Percentiles rank a stretch among this genome's conserved stretches.
These are phyloP conservation scores for Endotricha flammealis DNA, from an alignment of 2,888 invertebrate genomes.

Conservation along the genomic window DNA sequence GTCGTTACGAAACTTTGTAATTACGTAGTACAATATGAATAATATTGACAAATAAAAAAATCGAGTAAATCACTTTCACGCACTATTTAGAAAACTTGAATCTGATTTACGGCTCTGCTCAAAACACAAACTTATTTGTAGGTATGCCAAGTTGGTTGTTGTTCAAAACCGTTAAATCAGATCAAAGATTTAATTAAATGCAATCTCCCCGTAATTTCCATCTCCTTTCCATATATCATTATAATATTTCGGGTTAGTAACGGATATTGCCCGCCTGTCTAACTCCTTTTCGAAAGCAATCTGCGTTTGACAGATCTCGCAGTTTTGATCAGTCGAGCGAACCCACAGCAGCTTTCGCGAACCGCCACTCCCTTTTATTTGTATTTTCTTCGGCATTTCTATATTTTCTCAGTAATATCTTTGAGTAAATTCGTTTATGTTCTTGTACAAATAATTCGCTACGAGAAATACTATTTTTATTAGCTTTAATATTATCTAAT, in stretches of 20 bases:
- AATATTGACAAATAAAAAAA: too few species aligned
- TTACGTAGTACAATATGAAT: too few species aligned
- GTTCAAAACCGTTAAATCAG: too few species aligned
- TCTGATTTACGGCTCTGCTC: too few species aligned
- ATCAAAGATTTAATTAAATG: neutral
- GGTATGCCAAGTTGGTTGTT: too few species aligned
- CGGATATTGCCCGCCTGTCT: slow-evolving; percentile 45
- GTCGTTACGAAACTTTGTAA: too few species aligned
- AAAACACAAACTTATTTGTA: too few species aligned
- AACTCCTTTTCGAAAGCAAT: slow-evolving; percentile 49
- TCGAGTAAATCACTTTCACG: too few species aligned
- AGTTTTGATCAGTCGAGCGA: slow-evolving; percentile 55
- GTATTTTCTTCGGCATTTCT: slow-evolving; percentile 23
- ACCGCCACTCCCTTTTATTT: slow-evolving; percentile 31
- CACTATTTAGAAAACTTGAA: too few species aligned
- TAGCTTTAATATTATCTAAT: neutral
- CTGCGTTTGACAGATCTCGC: slow-evolving; percentile 58
- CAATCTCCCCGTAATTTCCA: neutral
- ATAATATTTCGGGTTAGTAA: slow-evolving; percentile 36
- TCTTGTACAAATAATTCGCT: neutral
- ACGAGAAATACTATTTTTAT: neutral
- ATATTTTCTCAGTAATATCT: slow-evolving; percentile 7
- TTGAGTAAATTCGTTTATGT: neutral
- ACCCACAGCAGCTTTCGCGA: slow-evolving; percentile 33
- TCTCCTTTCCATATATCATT: slow-evolving; percentile 18